These are phyloP conservation scores for Podarcis siculus DNA, from an alignment of 2,797 vertebrate genomes.

Conservation along the genomic window DNA sequence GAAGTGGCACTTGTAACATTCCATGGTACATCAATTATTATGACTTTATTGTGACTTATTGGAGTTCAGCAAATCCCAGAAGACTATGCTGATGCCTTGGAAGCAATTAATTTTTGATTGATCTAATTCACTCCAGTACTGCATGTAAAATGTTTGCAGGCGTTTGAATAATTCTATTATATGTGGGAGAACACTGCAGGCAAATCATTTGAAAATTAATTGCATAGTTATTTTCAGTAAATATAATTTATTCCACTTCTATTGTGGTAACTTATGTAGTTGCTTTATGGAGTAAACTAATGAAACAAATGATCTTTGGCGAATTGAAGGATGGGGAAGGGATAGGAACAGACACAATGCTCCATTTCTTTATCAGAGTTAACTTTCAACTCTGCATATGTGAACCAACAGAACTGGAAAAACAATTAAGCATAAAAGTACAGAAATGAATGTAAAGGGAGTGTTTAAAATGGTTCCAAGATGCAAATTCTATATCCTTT, in stretches of 20 bases:
- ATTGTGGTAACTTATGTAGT: slow-evolving; percentile 64
- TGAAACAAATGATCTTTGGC: slow-evolving; percentile 68
- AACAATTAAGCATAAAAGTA: neutral
- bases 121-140: slow-evolving; percentile 66
- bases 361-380: slow-evolving; percentile 27
- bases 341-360: neutral
- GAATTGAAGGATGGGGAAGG: slow-evolving; percentile 47
- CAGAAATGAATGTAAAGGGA: neutral
- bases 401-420: neutral
- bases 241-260: slow-evolving; percentile 61
- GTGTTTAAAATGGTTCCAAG: neutral
- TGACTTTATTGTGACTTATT: slow-evolving; percentile 71
- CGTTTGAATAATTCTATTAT: slow-evolving; percentile 72
- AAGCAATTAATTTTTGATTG: slow-evolving; percentile 75
- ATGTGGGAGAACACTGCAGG: slow-evolving; percentile 60
- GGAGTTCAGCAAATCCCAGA: slow-evolving; percentile 67
- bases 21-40: slow-evolving; percentile 73
- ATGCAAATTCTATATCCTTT: neutral
- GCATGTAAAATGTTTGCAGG: slow-evolving; percentile 61
- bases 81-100: slow-evolving; percentile 62
- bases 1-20: slow-evolving; percentile 63
- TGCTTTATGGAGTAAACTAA: slow-evolving; percentile 68
- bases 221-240: slow-evolving; percentile 65
- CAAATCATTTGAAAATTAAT: slow-evolving; percentile 73
- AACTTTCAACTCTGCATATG: slow-evolving; percentile 8